Conservation (phyloP, 2,797 vertebrate species). For the Rhabdomys pumilio region DNA sequence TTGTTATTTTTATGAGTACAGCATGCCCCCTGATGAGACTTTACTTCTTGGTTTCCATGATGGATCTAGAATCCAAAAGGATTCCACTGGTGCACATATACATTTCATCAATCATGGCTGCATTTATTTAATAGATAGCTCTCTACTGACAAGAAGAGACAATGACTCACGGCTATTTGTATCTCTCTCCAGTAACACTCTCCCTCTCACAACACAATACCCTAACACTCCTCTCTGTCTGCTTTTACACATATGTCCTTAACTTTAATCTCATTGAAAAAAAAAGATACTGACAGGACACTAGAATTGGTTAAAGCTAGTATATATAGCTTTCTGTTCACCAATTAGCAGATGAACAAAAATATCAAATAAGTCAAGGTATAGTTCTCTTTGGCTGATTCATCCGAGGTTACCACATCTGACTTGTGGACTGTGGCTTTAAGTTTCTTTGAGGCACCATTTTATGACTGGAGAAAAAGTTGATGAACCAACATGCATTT, state of each 20-base stretch:
- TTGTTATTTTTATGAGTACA: conserved; percentile 58
- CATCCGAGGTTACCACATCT: neutral
- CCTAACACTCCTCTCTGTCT: neutral
- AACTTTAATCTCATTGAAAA: neutral
- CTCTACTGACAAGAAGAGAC: neutral
- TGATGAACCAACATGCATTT: neutral
- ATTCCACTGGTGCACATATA: too few relatives aligned
- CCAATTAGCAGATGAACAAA: neutral
- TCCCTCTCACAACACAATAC: rapidly evolving
- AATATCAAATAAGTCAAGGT: neutral
- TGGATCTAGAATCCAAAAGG: neutral
- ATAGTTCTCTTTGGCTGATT: neutral
- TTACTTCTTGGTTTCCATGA: conserved; percentile 19
- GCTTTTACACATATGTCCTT: neutral
- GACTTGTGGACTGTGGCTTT: neutral
- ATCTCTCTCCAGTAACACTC: rapidly evolving
- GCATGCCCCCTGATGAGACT: conserved; percentile 47
- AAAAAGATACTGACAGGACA: neutral
- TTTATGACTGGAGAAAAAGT: neutral
- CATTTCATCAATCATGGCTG: neutral
- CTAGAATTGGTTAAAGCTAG: neutral
- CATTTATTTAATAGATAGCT: conserved; percentile 26
- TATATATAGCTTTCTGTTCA: neutral
- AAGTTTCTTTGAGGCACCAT: neutral
- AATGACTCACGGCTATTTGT: neutral